These are phyloP conservation scores for Ptilonorhynchus violaceus DNA, from an alignment of 2,113 vertebrate species.

Conservation along the genomic window DNA sequence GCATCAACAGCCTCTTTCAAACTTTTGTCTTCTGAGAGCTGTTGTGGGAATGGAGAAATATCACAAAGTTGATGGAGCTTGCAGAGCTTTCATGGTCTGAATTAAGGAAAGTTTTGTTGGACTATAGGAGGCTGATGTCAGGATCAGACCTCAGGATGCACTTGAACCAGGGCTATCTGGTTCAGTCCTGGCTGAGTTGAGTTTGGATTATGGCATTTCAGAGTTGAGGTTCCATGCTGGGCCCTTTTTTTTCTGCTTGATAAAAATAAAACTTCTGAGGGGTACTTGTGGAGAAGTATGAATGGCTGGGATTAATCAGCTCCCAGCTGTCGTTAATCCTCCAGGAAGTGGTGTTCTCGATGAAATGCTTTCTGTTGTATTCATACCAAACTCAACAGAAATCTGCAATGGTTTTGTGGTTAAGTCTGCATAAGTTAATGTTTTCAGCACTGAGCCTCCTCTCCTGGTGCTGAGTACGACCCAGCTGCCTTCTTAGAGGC, in stretches of 20 bases:
- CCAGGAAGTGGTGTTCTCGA: slow-evolving; percentile 39
- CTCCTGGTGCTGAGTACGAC: background rate
- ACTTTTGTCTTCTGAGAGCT: background rate
- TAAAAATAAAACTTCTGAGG: slow-evolving; percentile 39
- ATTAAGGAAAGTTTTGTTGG: background rate
- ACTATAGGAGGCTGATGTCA: background rate
- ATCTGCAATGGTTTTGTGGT: slow-evolving; percentile 36
- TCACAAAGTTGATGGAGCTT: background rate
- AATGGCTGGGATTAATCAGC: slow-evolving; percentile 48
- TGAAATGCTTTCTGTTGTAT: slow-evolving; percentile 35
- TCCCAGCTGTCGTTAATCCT: slow-evolving; percentile 58
- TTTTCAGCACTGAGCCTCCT: background rate
- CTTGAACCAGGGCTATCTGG: slow-evolving; percentile 1
- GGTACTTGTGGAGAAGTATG: background rate
- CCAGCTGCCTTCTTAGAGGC: background rate
- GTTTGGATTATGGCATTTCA: background rate
- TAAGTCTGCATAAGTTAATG: background rate
- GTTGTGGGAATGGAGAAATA: background rate
- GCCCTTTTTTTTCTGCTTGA: background rate
- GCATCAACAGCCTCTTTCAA: background rate
- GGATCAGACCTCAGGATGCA: background rate
- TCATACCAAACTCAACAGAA: slow-evolving; percentile 39
- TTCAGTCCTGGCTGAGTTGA: background rate
- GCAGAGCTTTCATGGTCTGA: background rate
- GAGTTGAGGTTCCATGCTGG: background rate